Evolutionary conservation across 2,113 vertebrate genomes (phyloP).

Genomic region (Bos taurus): DNA sequence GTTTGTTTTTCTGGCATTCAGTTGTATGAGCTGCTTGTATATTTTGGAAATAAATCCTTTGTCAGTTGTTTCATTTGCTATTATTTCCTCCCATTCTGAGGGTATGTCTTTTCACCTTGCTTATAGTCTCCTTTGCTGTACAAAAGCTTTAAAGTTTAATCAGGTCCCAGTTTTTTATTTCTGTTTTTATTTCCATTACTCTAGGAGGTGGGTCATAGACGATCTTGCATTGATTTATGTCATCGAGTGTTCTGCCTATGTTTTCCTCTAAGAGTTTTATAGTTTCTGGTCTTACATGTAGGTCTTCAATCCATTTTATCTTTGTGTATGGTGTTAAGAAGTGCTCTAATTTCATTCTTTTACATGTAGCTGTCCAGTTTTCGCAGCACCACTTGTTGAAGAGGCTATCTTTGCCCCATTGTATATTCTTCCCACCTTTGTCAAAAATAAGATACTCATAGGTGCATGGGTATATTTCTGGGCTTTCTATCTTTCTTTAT

Average conservation of each 20-base stretch:
- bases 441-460: not conserved
- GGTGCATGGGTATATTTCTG: not conserved
- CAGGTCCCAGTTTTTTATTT: not conserved
- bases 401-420: not conserved
- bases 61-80: not conserved
- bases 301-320: not conserved
- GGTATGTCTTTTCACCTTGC: not conserved
- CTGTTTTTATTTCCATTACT: not conserved
- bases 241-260: not conserved
- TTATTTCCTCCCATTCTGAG: not conserved
- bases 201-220: not conserved
- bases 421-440: not conserved
- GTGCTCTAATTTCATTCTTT: not conserved
- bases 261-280: not conserved
- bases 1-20: not conserved
- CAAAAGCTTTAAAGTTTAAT: not conserved
- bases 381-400: not conserved
- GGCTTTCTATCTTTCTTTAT: not conserved
- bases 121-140: not conserved
- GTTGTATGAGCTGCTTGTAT: not conserved
- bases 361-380: not conserved
- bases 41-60: not conserved
- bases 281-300: not conserved
- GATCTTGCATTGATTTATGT: not conserved
- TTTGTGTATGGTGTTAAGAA: not conserved